Conservation (phyloP, 2,888 invertebrate species). For the Saturnia pavonia region DNA sequence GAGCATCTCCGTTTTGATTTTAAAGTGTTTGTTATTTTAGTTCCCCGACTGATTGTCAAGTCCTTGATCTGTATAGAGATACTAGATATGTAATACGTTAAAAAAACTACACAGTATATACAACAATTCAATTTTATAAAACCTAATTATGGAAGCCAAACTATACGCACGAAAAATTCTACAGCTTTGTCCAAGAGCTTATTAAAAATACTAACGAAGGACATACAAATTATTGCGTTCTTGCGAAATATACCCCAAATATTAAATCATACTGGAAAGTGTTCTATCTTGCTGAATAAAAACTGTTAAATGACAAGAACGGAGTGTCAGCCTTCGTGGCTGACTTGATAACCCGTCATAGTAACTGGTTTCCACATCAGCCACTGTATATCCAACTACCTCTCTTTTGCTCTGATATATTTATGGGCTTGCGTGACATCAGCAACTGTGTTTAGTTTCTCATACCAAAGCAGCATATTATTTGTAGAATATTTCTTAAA, state of each 20-base stretch:
- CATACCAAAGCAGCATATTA: not conserved
- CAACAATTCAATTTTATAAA: not conserved
- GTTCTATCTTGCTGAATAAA: not conserved
- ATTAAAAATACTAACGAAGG: too few relatives aligned
- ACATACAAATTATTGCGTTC: too few relatives aligned
- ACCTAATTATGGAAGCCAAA: too few relatives aligned
- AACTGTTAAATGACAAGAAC: not conserved
- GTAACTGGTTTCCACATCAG: not conserved
- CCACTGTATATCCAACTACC: too few relatives aligned
- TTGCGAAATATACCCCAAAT: too few relatives aligned
- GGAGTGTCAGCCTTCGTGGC: not conserved
- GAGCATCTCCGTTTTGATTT: slow-evolving; percentile 26
- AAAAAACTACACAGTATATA: not conserved
- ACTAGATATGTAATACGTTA: not conserved
- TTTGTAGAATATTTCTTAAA: not conserved
- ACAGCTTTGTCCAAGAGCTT: too few relatives aligned
- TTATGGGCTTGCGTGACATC: too few relatives aligned
- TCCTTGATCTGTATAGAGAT: not conserved
- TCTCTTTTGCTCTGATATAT: too few relatives aligned
- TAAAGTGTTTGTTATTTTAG: slow-evolving; percentile 42
- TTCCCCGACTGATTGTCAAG: slow-evolving; percentile 36
- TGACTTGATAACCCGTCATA: not conserved
- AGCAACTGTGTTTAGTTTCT: too few relatives aligned
- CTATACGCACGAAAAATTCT: too few relatives aligned
- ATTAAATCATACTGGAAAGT: too few relatives aligned